Conservation (phyloP, 2,113 vertebrate genomes). For the Synodontis membranacea region DNA sequence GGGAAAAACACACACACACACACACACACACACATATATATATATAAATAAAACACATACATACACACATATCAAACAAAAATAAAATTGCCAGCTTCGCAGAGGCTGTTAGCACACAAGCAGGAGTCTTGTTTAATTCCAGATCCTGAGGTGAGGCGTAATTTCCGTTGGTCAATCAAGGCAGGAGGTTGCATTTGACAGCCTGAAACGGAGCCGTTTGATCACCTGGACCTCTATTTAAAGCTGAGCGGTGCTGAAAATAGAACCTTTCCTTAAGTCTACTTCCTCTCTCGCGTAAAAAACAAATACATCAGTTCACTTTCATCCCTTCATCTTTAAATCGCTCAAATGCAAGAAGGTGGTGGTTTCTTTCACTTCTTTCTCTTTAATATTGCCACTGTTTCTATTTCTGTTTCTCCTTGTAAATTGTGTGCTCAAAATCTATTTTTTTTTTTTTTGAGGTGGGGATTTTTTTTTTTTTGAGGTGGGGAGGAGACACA, state of each 20-base stretch:
- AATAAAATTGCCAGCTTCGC: slow-evolving; percentile 24
- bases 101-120: slow-evolving; percentile 30
- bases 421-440: slow-evolving; percentile 52
- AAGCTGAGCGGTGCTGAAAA: slow-evolving; percentile 22
- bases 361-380: slow-evolving; percentile 43
- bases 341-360: slow-evolving; percentile 57
- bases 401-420: slow-evolving; percentile 19
- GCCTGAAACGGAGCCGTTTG: slow-evolving; percentile 41
- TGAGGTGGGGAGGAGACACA: neutral
- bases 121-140: slow-evolving; percentile 34
- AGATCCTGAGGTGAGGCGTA: slow-evolving; percentile 35
- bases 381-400: neutral
- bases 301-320: slow-evolving; percentile 60
- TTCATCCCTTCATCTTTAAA: slow-evolving; percentile 51
- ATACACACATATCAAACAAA: neutral
- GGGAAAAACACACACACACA: neutral
- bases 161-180: slow-evolving; percentile 46
- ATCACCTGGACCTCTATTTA: slow-evolving; percentile 42
- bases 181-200: slow-evolving; percentile 18
- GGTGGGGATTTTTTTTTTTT: slow-evolving; percentile 14
- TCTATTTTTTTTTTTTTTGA: slow-evolving; percentile 32
- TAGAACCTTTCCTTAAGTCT: slow-evolving; percentile 54
- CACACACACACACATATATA: neutral
- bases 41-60: too few species aligned
- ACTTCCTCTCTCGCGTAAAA: slow-evolving; percentile 54